Conservation (phyloP, 2,888 invertebrate species). For the Volucella zonaria region DNA sequence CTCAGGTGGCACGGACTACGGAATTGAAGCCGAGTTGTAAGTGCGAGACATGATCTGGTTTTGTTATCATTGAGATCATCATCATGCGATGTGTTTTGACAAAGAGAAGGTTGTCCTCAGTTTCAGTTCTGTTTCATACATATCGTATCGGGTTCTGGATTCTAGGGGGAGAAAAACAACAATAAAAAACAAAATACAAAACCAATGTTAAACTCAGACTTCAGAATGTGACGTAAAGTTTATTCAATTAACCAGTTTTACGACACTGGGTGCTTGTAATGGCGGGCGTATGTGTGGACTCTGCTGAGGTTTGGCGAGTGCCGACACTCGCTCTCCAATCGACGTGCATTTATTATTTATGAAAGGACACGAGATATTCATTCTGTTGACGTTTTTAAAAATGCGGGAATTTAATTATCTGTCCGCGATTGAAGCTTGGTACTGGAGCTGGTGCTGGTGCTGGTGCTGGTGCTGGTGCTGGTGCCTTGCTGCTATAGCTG, state of each 20-base stretch:
- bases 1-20: slow-evolving; percentile 69
- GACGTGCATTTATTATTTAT: slow-evolving; percentile 70
- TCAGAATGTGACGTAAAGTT: slow-evolving; percentile 73
- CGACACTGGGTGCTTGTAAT: not conserved
- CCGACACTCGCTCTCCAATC: slow-evolving; percentile 70
- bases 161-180: not conserved
- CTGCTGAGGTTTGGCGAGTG: slow-evolving; percentile 72
- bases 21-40: slow-evolving; percentile 68
- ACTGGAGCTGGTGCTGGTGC: slow-evolving; percentile 38
- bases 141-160: not conserved
- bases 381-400: slow-evolving; percentile 70
- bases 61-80: slow-evolving; percentile 73
- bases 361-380: slow-evolving; percentile 73
- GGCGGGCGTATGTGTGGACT: slow-evolving; percentile 51
- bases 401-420: slow-evolving; percentile 74
- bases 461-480: slow-evolving; percentile 8
- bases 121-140: slow-evolving; percentile 4
- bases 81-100: slow-evolving; percentile 59
- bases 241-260: slow-evolving; percentile 72
- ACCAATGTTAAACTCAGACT: not conserved
- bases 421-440: slow-evolving; percentile 46
- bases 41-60: slow-evolving; percentile 73
- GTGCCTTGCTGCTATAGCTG: slow-evolving; percentile 54
- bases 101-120: slow-evolving; percentile 28
- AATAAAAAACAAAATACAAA: slow-evolving; percentile 30